Evolutionary conservation across 1,140 invertebrate species (phyloP), one percentile per base, ranked within the genome.

Genomic region (Cyclina sinensis): DNA sequence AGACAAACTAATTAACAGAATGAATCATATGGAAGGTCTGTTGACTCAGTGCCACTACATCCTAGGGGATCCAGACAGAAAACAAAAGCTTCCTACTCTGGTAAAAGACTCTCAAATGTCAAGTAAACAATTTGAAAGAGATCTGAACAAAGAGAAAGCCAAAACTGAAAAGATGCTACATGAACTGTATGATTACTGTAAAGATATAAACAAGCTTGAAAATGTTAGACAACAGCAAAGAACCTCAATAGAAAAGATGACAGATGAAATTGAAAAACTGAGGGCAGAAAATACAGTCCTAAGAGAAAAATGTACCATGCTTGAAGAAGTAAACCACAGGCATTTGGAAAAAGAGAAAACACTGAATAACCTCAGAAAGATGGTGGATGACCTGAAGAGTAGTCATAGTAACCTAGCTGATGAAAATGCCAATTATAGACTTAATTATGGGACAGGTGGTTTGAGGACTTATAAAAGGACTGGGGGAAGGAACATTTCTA

Each of bases 321-420:
- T 92, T 16, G 90, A 93, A 70, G 78, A 82, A 54, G 48, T 90
- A 0, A 88, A 91, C 59, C 79, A 78, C 37, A 79, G 88, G 62
- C 91, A 92, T 48, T 39, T 89, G 4, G 90, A 93, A 79, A 92
- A 92, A 73, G 90, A 92, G 81, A 90, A 92, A 46, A 92, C 91
- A 54, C 70, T 92, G 5, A 86, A 89, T 65, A 91, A 91, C 86
- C 68, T 92, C 9, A 78, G 65, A 30, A 89, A 86, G 30, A 91
- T 91, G 76, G 87, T 91, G 0, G 57, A 86, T 80, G 91, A 93
- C 14, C 48, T 91, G 24, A 87, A 89, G 32, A 78, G 59, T 51
- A 83, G 65, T 46, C 59, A 83, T 14, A 78, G 3, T 1, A 83
- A 83, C n/a, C 81, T 70, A 14, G 59, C 65, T 18, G 81, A 83